These are phyloP conservation scores for Baronia brevicornis DNA, from an alignment of 2,888 invertebrate genomes.

Conservation along the genomic window DNA sequence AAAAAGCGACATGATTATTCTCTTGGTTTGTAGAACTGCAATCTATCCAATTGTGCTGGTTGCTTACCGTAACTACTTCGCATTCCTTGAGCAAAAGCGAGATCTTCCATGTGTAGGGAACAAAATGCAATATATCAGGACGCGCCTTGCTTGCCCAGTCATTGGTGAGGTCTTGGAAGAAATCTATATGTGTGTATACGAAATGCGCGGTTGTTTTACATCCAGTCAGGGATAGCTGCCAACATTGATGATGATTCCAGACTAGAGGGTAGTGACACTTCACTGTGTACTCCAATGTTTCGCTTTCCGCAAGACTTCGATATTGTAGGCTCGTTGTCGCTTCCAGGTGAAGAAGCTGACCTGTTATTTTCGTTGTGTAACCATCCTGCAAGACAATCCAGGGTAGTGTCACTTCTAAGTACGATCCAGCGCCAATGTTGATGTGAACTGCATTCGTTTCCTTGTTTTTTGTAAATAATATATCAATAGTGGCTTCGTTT, in stretches of 20 bases:
- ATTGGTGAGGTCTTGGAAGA: conserved; percentile 96
- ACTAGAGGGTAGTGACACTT: conserved; percentile 91
- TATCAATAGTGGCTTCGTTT: conserved; percentile 95
- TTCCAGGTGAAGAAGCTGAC: conserved; percentile 94
- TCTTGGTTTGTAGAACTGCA: conserved; percentile 97
- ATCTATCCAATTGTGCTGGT: conserved; percentile 99
- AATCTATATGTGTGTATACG: conserved; percentile 96
- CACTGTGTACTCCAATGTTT: conserved; percentile 94
- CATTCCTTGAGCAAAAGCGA: conserved; percentile 94
- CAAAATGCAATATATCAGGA: conserved; percentile 94
- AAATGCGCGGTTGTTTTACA: conserved; percentile 95
- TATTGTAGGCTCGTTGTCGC: conserved; percentile 96
- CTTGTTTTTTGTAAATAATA: conserved; percentile 94
- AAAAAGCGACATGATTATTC: conserved; percentile 94
- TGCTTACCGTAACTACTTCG: conserved; percentile 93
- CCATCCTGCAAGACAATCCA: conserved; percentile 93
- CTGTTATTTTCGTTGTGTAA: conserved; percentile 92
- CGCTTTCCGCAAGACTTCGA: conserved; percentile 93
- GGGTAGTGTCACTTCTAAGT: conserved; percentile 96
- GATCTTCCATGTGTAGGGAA: conserved; percentile 98
- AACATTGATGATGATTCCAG: conserved; percentile 98
- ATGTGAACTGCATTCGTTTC: conserved; percentile 98
- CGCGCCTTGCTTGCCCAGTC: conserved; percentile 97
- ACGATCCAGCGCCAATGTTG: conserved; percentile 95
- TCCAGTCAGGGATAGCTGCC: conserved; percentile 93